Base-by-base conservation (phyloP, 2,797 vertebrate genomes). In the Hypotaenidia okinawae region DNA sequence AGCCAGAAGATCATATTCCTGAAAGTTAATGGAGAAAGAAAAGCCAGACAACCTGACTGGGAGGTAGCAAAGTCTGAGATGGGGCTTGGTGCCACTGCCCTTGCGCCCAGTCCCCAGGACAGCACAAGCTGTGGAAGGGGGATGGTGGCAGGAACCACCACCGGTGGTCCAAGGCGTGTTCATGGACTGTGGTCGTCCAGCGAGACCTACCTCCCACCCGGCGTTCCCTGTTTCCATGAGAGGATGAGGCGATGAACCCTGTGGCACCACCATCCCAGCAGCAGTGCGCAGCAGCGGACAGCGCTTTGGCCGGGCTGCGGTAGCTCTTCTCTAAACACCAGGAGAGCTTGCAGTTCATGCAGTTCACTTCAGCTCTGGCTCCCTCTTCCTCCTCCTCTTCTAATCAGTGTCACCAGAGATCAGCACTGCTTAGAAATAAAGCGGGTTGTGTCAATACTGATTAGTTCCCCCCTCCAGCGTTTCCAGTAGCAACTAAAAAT, bases 401-500 rank as follows among this genome's bases (percentile, higher is more conserved):
- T 89, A 95, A 94, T 67, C 89, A 68, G 49, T 70, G 75, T 78
- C 67, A 89, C 37, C 74, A 75, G 66, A 76, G 77, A 84, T 80
- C 59, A 78, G 63, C 27, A 41, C 39, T 68, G 33, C 77, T 95
- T 90, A 86, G 93, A 95, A 96, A 93, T 74, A 91, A 95, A 82
- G 64, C 10, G 2, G 33, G 45, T 77, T 89, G 43, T 91, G 62
- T 88, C 75, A 93, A 82, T 95, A 93, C 83, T 89, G 75, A 74
- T 80, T 59, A 78, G 51, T 83, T 49, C 17, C 7, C 28, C 16
- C 52, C 16, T 14, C 33, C 54, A 70, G 79, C 10, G 18, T 95
- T 94, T 86, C 92, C 75, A 94, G 68, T 51, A 73, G 73, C 84
- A 97, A 87, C 88, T 83, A 94, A 92, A 96, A 93, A 92, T 93